Base-by-base conservation (phyloP, 2,888 invertebrate species). In the Pseudoips prasinana region DNA sequence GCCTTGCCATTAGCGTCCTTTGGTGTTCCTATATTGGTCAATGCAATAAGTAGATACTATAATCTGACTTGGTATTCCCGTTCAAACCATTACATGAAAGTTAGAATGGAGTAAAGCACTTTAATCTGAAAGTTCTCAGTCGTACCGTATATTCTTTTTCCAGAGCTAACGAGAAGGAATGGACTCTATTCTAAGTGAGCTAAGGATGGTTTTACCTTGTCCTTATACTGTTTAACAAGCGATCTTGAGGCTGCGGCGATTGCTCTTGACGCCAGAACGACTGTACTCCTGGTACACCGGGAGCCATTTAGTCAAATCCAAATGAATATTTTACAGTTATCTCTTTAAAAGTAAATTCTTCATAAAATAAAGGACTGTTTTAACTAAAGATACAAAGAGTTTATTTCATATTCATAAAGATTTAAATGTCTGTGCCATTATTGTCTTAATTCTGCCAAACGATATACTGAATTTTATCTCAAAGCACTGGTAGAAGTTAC, bases 41-140 rank as follows among this genome's bases (percentile, higher is more conserved):
- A 14, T n/a, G 14, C 14, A 14, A 14, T 14, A 14, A 14, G 14
- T 14, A 14, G n/a, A n/a, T 14, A 5, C 2, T 14, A 14, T 14
- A 14, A 14, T 26, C 35, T 34, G 29, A 17, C 25, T 23, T 23
- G 39, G 35, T 32, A 24, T 46, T 48, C 14, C 46, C 39, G 22
- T 49, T 49, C 35, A 41, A 53, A 53, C 58, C 63, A 63, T 62
- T 62, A 66, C 50, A 54, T 50, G 35, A 58, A 67, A 63, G 54
- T 67, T 63, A 57, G 61, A 68, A 64, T 50, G 54, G 56, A 64
- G 64, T 67, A 57, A 65, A 65, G 59, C 55, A 62, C 60, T 70
- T 66, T 65, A 64, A 70, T 68, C 53, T 61, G 48, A 51, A 58
- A 64, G 50, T 65, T 63, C 50, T 60, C 50, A 43, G 39, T 43